Evolutionary conservation across 2,113 vertebrate species (phyloP).

Genomic region (Pluvianellus socialis): DNA sequence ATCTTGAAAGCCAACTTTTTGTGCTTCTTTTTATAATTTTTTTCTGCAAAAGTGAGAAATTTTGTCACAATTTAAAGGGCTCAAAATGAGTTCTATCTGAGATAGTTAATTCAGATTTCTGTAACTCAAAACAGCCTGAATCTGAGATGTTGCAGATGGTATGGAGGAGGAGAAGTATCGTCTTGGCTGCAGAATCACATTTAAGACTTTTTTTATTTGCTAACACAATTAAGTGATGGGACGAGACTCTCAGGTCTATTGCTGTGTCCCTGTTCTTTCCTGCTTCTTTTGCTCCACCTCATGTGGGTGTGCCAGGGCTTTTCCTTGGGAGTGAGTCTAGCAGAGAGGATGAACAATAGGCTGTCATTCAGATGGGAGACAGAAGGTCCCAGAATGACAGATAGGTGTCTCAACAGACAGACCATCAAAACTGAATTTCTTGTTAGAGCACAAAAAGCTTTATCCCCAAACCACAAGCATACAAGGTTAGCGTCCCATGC

Average conservation of each 20-base stretch:
- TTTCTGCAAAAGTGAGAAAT: neutral
- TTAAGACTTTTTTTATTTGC: neutral
- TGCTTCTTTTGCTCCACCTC: neutral
- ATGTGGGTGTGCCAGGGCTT: neutral
- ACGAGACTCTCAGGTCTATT: neutral
- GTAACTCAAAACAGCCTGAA: conserved; percentile 20
- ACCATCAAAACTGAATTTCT: neutral
- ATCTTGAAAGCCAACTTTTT: neutral
- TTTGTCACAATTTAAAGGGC: neutral
- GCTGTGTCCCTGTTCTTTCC: neutral
- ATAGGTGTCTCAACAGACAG: neutral
- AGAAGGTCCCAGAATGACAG: neutral
- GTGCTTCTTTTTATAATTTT: neutral
- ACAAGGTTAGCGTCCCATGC: neutral
- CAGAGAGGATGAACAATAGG: neutral
- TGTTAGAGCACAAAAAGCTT: neutral
- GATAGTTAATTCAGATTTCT: conserved; percentile 16
- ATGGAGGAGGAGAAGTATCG: conserved; percentile 16
- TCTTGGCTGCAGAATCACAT: neutral
- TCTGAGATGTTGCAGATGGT: conserved; percentile 53
- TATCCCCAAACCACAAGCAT: neutral
- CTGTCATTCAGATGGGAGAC: neutral
- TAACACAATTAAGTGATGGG: neutral
- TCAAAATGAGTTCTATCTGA: conserved; percentile 9
- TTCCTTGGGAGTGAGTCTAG: neutral